Evolutionary conservation across 2,113 vertebrate genomes (phyloP).

Genomic region (Herpailurus yagouaroundi): DNA sequence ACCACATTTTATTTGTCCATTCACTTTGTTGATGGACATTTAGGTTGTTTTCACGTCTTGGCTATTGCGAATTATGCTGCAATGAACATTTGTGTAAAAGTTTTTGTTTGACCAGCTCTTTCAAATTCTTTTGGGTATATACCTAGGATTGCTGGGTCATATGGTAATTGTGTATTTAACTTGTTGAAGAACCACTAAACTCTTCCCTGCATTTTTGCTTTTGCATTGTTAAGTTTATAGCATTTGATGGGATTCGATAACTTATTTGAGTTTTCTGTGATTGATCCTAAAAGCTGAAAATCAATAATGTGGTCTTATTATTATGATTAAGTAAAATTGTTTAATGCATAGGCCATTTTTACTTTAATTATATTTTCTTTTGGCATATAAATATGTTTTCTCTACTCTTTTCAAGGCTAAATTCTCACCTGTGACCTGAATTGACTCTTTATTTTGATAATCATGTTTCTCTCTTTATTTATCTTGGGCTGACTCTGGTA

Average conservation of each 20-base stretch:
- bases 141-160: neutral
- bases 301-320: neutral
- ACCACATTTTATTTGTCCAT: neutral
- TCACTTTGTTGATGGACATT: neutral
- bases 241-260: neutral
- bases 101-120: neutral
- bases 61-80: neutral
- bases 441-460: neutral
- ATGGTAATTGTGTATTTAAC: neutral
- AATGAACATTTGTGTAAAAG: neutral
- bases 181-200: neutral
- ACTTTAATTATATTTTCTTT: neutral
- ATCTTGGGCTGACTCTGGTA: neutral
- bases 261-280: neutral
- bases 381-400: neutral
- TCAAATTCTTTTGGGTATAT: neutral
- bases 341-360: neutral
- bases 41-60: neutral
- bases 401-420: neutral
- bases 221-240: neutral
- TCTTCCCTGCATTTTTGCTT: neutral
- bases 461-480: neutral
- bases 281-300: neutral
- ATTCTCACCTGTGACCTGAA: neutral
- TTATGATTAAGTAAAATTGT: neutral